phyloP scores from a whole-genome alignment of 2,888 invertebrate genomes.

The Drosophila barbarae region DNA sequence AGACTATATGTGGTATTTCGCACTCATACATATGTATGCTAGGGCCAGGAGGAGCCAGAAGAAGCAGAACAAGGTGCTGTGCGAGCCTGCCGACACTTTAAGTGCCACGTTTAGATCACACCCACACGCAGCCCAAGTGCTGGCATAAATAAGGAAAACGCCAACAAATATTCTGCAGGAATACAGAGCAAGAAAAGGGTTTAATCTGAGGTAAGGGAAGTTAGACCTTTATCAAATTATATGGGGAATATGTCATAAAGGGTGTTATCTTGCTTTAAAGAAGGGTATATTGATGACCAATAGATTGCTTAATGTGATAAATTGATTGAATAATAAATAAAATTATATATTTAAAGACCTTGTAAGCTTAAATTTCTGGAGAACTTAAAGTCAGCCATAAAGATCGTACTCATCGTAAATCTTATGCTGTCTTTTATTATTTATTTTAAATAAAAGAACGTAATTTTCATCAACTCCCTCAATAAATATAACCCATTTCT shows the following conservation, averaged over 20 bases:
- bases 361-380: neutral
- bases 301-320: too few species aligned
- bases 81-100: constrained; percentile 48
- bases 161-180: constrained; percentile 13
- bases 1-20: constrained; percentile 8
- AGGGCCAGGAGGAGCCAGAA: constrained; percentile 6
- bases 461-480: neutral
- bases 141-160: constrained; percentile 30
- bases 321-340: neutral
- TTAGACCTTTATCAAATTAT: neutral
- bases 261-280: too few species aligned
- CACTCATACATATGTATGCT: constrained; percentile 39
- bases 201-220: neutral
- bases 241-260: neutral
- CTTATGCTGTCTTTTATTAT: neutral
- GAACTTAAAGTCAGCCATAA: neutral
- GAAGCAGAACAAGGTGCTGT: constrained; percentile 19
- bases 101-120: constrained; percentile 53
- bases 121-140: constrained; percentile 29
- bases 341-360: neutral
- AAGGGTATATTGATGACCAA: neutral
- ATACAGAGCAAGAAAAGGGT: constrained; percentile 8
- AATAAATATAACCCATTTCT: neutral
- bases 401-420: neutral
- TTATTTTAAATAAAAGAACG: neutral